Percentiles rank a stretch among this genome's conserved stretches.
Evolutionary conservation across 2,888 invertebrate genomes (phyloP).

Genomic region (Polymixis lichenea): DNA sequence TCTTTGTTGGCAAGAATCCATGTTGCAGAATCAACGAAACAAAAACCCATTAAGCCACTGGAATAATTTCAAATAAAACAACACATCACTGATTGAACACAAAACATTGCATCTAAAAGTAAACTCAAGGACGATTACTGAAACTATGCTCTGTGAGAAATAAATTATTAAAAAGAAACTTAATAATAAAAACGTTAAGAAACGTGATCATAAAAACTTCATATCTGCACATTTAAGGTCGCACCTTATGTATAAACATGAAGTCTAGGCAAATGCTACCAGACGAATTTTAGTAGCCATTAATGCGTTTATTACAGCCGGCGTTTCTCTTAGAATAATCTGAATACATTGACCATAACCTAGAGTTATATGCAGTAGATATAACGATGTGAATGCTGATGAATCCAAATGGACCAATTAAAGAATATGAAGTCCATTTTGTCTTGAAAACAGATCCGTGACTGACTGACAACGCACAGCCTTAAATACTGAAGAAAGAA

Average conservation of each 20-base stretch:
- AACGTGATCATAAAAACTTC: constrained; percentile 37
- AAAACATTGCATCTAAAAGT: constrained; percentile 39
- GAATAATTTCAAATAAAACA: neutral
- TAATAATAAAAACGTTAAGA: constrained; percentile 16
- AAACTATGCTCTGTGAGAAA: constrained; percentile 20
- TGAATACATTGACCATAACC: constrained; percentile 51
- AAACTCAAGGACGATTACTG: constrained; percentile 45
- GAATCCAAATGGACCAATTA: constrained; percentile 2
- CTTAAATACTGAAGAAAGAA: neutral
- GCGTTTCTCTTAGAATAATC: constrained; percentile 41
- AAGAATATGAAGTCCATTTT: constrained; percentile 3
- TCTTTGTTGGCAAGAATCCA: neutral
- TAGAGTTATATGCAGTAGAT: constrained; percentile 13
- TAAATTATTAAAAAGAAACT: constrained; percentile 31
- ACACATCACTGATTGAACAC: constrained; percentile 11
- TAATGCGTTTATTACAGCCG: constrained; percentile 45
- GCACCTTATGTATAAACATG: constrained; percentile 20
- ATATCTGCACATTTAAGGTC: constrained; percentile 43
- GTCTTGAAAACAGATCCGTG: neutral
- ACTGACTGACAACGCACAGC: neutral
- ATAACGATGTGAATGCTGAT: constrained; percentile 40
- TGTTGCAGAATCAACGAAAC: neutral
- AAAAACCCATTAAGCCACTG: constrained; percentile 6
- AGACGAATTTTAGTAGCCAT: constrained; percentile 55
- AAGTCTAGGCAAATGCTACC: constrained; percentile 26